A percentile compares a stretch with the other conserved stretches of the same genome.
phyloP scores from a whole-genome alignment of 2,113 vertebrate genomes.

The Speoplatyrhinus poulsoni region DNA sequence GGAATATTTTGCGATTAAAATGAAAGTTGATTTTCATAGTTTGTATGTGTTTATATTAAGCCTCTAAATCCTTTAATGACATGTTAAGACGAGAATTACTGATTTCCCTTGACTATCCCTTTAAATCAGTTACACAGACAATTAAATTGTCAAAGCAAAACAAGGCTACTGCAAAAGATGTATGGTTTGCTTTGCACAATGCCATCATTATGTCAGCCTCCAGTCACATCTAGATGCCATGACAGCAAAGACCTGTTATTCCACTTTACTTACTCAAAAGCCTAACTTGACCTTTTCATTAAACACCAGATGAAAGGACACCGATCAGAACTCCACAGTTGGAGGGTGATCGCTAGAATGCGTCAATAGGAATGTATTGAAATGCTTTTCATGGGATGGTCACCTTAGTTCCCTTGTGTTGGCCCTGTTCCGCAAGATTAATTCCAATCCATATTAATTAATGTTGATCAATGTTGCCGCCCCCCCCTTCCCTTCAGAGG shows the following conservation, averaged over 20 bases:
- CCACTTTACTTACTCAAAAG: neutral
- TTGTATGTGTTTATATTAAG: no score
- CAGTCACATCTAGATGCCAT: no score
- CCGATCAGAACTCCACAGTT: neutral
- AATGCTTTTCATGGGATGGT: constrained; percentile 28
- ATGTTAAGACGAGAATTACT: no score
- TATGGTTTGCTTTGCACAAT: no score
- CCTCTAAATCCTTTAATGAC: no score
- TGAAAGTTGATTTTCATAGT: no score
- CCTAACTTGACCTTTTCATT: neutral
- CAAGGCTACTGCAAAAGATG: no score
- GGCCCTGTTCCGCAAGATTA: constrained; percentile 61
- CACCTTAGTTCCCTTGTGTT: constrained; percentile 34
- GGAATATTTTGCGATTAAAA: no score
- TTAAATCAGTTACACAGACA: no score
- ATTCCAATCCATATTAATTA: constrained; percentile 74
- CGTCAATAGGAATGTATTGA: constrained; percentile 21
- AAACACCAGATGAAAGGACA: neutral
- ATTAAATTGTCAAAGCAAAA: no score
- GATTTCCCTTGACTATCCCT: no score
- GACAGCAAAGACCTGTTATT: neutral
- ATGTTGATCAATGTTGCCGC: constrained; percentile 57
- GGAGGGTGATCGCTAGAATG: neutral
- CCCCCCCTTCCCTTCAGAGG: constrained; percentile 31
- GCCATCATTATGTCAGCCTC: no score